Base-by-base conservation (phyloP, 2,888 invertebrate species). In the Herminia tarsipennalis region DNA sequence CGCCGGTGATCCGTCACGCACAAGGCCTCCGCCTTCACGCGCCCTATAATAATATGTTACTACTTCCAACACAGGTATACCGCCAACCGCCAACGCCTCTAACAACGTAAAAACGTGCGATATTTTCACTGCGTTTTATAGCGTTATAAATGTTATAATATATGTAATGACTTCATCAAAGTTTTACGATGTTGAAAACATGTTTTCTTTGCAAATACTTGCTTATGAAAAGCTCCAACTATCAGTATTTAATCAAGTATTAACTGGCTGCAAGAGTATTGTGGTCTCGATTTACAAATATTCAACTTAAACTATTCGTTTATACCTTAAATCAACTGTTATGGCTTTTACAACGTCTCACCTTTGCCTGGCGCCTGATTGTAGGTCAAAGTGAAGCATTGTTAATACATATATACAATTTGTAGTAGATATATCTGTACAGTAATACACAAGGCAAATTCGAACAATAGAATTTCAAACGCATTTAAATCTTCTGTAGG, bases 1-100 rank as follows among this genome's bases (percentile, higher is more conserved):
- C 52, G 66, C 56, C 69, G 69, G 76, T 78, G 76, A 84, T 82
- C 80, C 78, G 80, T 83, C 78, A 81, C 75, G 73, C 73, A 65
- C 75, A 54, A 58, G 51, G 58, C 64, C 65, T 59, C 49, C 54
- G 42, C 64, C 61, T 59, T 50, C 47, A 60, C 60, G 49, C 56
- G 56, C 47, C 68, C 67, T 70, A 59, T 67, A 66, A 72, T 65
- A 74, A 66, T 58, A 66, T 37, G 13, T 18, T 28, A 13, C 37
- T 18, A 37, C 28, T 37, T 27, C 17, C 20, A 21, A 21, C 21
- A 28, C 37, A 37, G 28, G 37, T 37, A 28, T 37, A 37, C n/a
- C n/a, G n/a, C n/a, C n/a, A n/a, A n/a, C n/a, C n/a, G n/a, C n/a
- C n/a, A n/a, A 5, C 28, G 9, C 9, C 13, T 9, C 10, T 27